Conservation (phyloP, 2,113 vertebrate species). For the Xyrauchen texanus region DNA sequence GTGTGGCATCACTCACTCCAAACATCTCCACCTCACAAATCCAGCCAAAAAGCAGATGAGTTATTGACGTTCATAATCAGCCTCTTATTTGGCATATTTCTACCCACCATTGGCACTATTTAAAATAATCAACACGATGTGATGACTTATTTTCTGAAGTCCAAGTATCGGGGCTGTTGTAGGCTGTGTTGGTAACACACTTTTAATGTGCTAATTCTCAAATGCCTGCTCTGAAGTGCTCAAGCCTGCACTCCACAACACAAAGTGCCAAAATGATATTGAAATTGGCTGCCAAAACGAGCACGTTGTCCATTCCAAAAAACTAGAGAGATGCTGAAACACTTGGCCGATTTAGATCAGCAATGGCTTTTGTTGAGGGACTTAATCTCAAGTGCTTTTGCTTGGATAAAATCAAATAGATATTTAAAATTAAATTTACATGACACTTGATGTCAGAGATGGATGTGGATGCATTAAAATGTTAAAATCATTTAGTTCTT, state of each 20-base stretch:
- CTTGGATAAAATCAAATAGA: constrained; percentile 43
- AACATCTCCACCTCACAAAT: constrained; percentile 11
- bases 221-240: constrained; percentile 55
- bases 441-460: constrained; percentile 15
- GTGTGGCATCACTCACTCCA: constrained; percentile 68
- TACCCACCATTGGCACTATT: constrained; percentile 52
- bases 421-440: constrained; percentile 42
- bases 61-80: constrained; percentile 58
- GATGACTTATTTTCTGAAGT: constrained; percentile 56
- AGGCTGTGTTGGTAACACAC: constrained; percentile 58
- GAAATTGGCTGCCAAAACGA: constrained; percentile 50
- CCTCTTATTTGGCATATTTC: constrained; percentile 56
- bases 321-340: constrained; percentile 40
- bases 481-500: constrained; percentile 33
- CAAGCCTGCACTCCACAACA: constrained; percentile 48
- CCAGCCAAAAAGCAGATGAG: constrained; percentile 59
- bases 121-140: constrained; percentile 59
- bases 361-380: constrained; percentile 40
- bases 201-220: constrained; percentile 60
- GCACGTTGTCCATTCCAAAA: constrained; percentile 39
- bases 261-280: constrained; percentile 52
- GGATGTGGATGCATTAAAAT: constrained; percentile 4
- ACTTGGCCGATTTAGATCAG: constrained; percentile 39
- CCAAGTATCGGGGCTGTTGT: constrained; percentile 55
- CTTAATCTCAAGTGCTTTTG: constrained; percentile 38